A percentile compares a stretch with the other conserved stretches of the same genome.
These are phyloP conservation scores for Hyles lineata DNA, from an alignment of 2,888 invertebrate genomes.

Conservation along the genomic window DNA sequence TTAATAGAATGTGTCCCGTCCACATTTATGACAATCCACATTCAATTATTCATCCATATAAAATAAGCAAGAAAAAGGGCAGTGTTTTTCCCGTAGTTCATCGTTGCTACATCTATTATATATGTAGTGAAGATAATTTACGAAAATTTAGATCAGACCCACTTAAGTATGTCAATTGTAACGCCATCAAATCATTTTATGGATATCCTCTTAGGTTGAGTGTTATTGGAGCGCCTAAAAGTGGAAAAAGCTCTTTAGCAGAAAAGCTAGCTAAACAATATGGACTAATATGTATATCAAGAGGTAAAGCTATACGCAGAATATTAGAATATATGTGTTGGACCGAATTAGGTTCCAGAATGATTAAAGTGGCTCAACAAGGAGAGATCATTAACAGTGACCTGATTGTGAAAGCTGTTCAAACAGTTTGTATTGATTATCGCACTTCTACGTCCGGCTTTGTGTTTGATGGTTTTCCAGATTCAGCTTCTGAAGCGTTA, in stretches of 20 bases:
- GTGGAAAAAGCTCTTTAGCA: slow-evolving; percentile 85
- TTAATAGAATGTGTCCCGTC: slow-evolving; percentile 87
- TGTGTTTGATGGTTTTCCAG: slow-evolving; percentile 87
- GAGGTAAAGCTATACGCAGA: slow-evolving; percentile 81
- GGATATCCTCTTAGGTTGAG: slow-evolving; percentile 81
- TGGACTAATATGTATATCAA: slow-evolving; percentile 82
- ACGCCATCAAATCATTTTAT: slow-evolving; percentile 72
- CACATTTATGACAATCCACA: slow-evolving; percentile 79
- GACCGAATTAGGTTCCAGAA: slow-evolving; percentile 76
- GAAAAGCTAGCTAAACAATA: slow-evolving; percentile 81
- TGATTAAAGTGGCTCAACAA: slow-evolving; percentile 62
- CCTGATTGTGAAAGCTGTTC: slow-evolving; percentile 80
- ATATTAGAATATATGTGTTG: slow-evolving; percentile 78
- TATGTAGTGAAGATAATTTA: slow-evolving; percentile 76
- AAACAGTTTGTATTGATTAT: slow-evolving; percentile 78
- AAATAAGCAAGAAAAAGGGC: slow-evolving; percentile 65
- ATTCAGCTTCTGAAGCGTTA: slow-evolving; percentile 75
- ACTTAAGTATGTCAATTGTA: slow-evolving; percentile 77
- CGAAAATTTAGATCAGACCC: slow-evolving; percentile 83
- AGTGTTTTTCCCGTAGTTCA: slow-evolving; percentile 84
- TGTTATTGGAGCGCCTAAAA: slow-evolving; percentile 86
- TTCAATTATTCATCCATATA: slow-evolving; percentile 78
- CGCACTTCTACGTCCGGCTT: slow-evolving; percentile 82
- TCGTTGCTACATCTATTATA: slow-evolving; percentile 85
- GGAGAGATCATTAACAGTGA: slow-evolving; percentile 76